Evolutionary conservation across 2,113 vertebrate species (phyloP), one percentile per base, ranked within the genome.

Genomic region (Camelus bactrianus): DNA sequence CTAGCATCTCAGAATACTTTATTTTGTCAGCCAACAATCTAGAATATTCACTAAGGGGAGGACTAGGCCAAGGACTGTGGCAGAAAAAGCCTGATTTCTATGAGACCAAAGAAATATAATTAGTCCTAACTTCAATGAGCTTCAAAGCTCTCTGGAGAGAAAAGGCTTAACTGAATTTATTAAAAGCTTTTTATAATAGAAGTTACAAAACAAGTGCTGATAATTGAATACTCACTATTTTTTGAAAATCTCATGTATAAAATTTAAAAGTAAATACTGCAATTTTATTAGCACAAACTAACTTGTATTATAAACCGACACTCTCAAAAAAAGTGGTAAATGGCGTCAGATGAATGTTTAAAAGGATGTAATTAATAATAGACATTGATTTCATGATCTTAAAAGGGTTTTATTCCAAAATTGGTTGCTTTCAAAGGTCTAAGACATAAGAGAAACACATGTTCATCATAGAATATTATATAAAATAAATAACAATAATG

Each of bases 111-210:
- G 10, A 48, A 83, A 91, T 86, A 87, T n/a, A 92, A 87, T 48
- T 70, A 42, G 16, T 64, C 10, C 17, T 26, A 24, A 64, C 16
- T 64, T 97, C 17, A 95, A 48, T 3, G 42, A 77, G 20, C 0
- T 85, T 92, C 73, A 64, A 88, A 76, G 48, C 42, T 94, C 35
- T 91, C 24, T 80, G 32, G 46, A 46, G 19, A 90, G 17, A 94
- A 88, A 92, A 86, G 16, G 56, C 20, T 13, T 79, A 35, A 85
- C 11, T 87, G 58, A 90, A 90, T 89, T 93, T 83, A 92, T 48
- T 62, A 75, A 90, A 95, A 96, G 8, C 5, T 90, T 95, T 95
- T 54, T 38, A 65, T 83, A 96, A 92, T 14, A 50, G 8, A 83
- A 87, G 62, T 76, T 81, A 91, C 65, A 95, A 86, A 90, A 80